Evolutionary conservation across 2,797 vertebrate genomes (phyloP).

Genomic region (Phrynocephalus guinanensis): DNA sequence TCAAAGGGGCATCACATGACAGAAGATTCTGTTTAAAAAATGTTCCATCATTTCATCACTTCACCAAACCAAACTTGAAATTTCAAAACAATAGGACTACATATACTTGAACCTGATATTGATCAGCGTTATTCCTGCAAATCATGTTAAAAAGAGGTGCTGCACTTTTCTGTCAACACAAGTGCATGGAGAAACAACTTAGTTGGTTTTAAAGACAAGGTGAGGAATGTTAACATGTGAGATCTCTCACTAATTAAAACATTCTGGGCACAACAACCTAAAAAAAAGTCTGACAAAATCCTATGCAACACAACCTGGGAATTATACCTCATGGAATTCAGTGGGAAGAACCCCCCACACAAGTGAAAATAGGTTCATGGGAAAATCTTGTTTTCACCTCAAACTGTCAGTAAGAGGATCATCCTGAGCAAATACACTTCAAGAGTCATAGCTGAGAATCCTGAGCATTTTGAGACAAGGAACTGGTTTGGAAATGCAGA

Average conservation of each 20-base stretch:
- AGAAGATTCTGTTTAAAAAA: background rate
- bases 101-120: background rate
- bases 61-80: background rate
- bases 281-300: background rate
- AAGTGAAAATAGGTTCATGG: background rate
- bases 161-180: background rate
- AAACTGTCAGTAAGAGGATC: background rate
- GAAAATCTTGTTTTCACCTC: background rate
- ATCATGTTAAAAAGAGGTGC: background rate
- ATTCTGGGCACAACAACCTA: background rate
- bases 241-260: background rate
- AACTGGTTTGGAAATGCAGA: too few species aligned
- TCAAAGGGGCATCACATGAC: background rate
- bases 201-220: background rate
- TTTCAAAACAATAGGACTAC: background rate
- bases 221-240: background rate
- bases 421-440: background rate
- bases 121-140: too few species aligned
- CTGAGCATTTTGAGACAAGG: background rate
- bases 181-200: background rate
- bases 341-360: too few species aligned
- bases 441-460: background rate
- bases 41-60: background rate
- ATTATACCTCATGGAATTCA: background rate
- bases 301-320: background rate